phyloP scores from a whole-genome alignment of 2,113 vertebrate species.

The Natator depressus region DNA sequence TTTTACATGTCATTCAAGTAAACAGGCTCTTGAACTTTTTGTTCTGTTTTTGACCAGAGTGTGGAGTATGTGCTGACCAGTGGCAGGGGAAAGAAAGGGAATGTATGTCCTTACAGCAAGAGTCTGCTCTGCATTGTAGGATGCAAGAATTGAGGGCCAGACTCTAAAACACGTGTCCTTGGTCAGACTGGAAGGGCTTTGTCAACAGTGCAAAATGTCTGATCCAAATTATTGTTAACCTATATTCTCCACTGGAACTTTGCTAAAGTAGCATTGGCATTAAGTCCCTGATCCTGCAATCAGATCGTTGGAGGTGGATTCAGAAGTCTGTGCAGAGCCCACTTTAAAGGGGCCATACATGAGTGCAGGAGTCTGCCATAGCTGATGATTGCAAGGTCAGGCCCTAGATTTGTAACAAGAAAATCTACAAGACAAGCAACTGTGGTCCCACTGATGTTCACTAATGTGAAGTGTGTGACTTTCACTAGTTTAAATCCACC shows the following conservation, averaged over 20 bases:
- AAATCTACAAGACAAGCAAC: not conserved
- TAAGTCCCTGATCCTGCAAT: not conserved
- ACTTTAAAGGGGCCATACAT: not conserved
- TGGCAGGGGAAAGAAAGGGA: not conserved
- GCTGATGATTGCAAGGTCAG: not conserved
- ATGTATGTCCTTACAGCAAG: not conserved
- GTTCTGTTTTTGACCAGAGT: not conserved
- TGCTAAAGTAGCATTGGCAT: not conserved
- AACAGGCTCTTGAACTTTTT: constrained; percentile 39
- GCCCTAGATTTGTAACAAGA: not conserved
- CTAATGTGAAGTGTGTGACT: not conserved
- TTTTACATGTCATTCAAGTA: constrained; percentile 98
- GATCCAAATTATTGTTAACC: not conserved
- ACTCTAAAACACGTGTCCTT: not conserved
- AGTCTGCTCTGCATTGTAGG: not conserved
- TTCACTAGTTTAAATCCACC: not conserved
- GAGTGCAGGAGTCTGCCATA: not conserved
- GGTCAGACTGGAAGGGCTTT: not conserved
- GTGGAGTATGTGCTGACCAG: not conserved
- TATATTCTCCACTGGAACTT: not conserved
- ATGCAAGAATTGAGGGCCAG: not conserved
- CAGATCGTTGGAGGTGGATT: not conserved
- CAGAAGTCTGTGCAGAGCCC: not conserved
- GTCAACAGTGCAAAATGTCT: not conserved
- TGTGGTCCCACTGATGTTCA: not conserved